Percentiles rank a stretch among this genome's conserved stretches.
Conservation (phyloP, 2,113 vertebrate genomes). For the Miniopterus natalensis region DNA sequence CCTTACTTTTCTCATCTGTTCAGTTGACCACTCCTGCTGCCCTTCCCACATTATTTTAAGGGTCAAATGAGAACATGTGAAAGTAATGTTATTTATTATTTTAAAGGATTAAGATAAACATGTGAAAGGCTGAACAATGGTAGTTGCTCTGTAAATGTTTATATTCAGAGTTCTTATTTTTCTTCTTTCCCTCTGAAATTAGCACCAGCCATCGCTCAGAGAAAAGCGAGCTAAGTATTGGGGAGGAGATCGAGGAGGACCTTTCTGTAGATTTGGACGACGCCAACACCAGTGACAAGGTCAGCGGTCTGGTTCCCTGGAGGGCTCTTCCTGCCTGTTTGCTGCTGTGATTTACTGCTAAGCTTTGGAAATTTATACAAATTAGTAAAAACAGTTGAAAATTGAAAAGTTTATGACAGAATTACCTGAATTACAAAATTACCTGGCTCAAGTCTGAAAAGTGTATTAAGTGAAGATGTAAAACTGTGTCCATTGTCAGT, state of each 20-base stretch:
- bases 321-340: neutral
- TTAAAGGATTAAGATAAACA: neutral
- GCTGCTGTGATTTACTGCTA: neutral
- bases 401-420: fast-evolving
- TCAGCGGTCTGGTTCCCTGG: conserved; percentile 67
- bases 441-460: neutral
- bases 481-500: neutral
- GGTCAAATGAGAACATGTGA: neutral
- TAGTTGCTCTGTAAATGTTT: neutral
- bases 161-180: neutral
- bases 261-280: conserved; percentile 93
- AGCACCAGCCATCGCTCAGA: conserved; percentile 94
- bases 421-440: too few relatives aligned
- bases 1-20: neutral
- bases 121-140: neutral
- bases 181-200: neutral
- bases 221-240: conserved; percentile 94
- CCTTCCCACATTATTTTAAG: neutral
- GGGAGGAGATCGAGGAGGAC: conserved; percentile 95
- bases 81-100: neutral
- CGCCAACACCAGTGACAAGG: conserved; percentile 91
- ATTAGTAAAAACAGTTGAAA: neutral
- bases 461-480: fast-evolving
- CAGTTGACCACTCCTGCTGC: neutral
- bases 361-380: neutral